Conservation (phyloP, 2,888 invertebrate species). For the Acanthococcus lagerstroemiae region DNA sequence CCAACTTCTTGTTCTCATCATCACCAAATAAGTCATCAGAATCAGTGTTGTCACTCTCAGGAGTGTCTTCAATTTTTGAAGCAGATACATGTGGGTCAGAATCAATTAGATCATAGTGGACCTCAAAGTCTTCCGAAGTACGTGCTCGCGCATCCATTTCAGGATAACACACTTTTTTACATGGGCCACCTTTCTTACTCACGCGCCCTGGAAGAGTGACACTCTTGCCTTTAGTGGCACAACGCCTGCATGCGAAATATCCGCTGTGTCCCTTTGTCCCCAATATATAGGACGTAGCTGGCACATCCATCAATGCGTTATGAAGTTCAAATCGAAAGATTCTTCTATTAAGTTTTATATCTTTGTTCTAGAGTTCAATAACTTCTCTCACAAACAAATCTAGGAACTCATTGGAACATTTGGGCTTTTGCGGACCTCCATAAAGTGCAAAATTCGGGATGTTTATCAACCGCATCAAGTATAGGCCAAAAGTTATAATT, state of each 20-base stretch:
- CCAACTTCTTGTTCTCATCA: background rate
- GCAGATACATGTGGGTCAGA: background rate
- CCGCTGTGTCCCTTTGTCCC: background rate
- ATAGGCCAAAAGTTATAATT: slow-evolving; percentile 3
- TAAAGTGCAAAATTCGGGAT: background rate
- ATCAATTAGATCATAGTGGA: background rate
- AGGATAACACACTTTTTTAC: background rate
- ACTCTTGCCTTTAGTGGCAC: background rate
- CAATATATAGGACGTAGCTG: background rate
- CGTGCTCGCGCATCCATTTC: slow-evolving; percentile 2
- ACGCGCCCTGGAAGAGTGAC: background rate
- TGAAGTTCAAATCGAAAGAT: background rate
- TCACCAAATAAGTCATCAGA: background rate
- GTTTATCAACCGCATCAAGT: background rate
- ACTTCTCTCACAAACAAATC: slow-evolving; percentile 2
- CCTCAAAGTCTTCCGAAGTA: background rate
- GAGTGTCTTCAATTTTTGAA: background rate
- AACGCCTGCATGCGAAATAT: background rate
- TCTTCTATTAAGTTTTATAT: background rate
- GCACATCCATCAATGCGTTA: background rate
- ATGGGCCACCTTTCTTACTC: background rate
- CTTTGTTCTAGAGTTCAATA: background rate
- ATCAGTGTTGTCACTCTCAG: background rate
- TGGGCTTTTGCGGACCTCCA: background rate
- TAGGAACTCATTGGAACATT: background rate